Conservation (phyloP, 2,888 invertebrate species). For the Odontomyia ornata region DNA sequence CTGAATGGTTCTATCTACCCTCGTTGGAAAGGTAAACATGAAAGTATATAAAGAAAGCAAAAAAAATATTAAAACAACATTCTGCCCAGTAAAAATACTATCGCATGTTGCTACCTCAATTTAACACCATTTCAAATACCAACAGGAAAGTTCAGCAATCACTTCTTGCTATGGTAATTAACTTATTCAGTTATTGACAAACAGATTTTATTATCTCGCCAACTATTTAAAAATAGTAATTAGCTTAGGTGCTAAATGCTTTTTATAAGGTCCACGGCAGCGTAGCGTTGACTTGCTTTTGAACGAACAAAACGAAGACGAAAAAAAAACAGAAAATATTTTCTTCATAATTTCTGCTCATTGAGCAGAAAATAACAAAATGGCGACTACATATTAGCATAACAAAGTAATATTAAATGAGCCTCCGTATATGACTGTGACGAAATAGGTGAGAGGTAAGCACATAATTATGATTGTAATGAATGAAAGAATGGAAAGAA, state of each 20-base stretch:
- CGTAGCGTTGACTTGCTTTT: no score
- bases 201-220: background rate
- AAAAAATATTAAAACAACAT: no score
- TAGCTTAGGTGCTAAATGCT: constrained; percentile 17
- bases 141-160: background rate
- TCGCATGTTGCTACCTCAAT: no score
- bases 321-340: no score
- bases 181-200: background rate
- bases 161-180: background rate
- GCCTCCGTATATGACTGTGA: background rate
- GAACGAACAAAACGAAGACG: no score
- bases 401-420: background rate
- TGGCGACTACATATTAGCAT: constrained; percentile 23
- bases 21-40: no score
- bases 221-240: constrained; percentile 11
- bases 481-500: no score
- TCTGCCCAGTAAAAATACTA: no score
- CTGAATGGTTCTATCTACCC: no score
- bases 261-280: background rate
- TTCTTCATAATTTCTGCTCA: constrained; percentile 20
- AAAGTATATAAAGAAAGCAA: no score
- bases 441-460: background rate
- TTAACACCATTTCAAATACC: no score
- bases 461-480: background rate
- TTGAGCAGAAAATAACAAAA: constrained; percentile 28